Evolutionary conservation across 2,888 invertebrate species (phyloP).

Genomic region (Andricus quercusramuli): DNA sequence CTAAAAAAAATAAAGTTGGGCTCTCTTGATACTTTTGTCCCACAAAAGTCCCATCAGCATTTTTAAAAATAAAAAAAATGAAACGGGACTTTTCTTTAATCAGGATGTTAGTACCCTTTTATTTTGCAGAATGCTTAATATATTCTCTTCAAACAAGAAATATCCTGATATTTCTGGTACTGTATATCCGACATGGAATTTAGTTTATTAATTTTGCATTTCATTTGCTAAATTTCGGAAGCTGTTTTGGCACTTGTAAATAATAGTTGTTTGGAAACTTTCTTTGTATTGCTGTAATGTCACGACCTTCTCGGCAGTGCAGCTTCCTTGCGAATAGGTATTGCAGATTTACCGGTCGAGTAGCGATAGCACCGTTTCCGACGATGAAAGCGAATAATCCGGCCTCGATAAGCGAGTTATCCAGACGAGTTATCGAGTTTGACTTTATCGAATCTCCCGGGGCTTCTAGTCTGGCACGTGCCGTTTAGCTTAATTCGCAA

Average conservation of each 20-base stretch:
- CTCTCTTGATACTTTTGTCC: too few species aligned
- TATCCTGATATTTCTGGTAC: not conserved
- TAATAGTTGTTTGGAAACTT: constrained; percentile 27
- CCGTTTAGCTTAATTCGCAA: constrained; percentile 41
- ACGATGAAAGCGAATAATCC: constrained; percentile 56
- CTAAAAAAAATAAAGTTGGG: too few species aligned
- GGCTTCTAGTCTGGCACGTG: constrained; percentile 42
- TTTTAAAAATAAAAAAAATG: too few species aligned
- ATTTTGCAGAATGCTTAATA: not conserved
- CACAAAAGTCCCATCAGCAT: too few species aligned
- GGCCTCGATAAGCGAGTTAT: constrained; percentile 68
- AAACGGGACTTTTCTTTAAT: too few species aligned
- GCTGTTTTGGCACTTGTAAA: constrained; percentile 19
- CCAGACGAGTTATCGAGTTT: constrained; percentile 59
- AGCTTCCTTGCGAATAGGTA: constrained; percentile 22
- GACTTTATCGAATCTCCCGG: constrained; percentile 35
- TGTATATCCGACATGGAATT: not conserved
- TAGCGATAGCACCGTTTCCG: constrained; percentile 52
- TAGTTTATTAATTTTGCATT: not conserved
- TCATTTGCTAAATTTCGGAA: not conserved
- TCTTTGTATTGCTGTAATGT: constrained; percentile 4
- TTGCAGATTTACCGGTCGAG: constrained; percentile 51
- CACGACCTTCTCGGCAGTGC: not conserved
- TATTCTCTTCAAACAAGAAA: too few species aligned
- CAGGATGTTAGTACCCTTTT: too few species aligned